Conservation (phyloP, 2,113 vertebrate species). For the Acrocephalus kingi region DNA sequence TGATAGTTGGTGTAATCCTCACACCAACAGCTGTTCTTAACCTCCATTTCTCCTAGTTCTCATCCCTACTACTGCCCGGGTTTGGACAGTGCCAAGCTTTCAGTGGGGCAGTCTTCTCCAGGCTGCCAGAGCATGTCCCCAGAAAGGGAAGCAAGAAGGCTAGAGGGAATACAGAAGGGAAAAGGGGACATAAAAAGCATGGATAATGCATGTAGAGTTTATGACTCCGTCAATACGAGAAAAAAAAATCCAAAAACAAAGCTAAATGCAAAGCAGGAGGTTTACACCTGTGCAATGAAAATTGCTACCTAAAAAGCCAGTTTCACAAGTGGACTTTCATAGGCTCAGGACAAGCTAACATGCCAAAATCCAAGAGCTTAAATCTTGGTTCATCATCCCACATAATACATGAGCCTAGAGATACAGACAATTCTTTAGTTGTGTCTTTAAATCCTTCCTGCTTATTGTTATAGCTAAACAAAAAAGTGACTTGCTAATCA, state of each 20-base stretch:
- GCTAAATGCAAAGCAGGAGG: rapidly evolving
- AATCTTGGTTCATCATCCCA: background rate
- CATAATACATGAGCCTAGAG: background rate
- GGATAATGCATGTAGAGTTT: background rate
- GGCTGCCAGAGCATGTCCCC: background rate
- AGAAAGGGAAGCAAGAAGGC: background rate
- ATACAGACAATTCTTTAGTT: background rate
- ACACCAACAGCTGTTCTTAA: background rate
- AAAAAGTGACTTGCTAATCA: background rate
- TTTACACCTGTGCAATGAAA: background rate
- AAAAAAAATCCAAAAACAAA: background rate
- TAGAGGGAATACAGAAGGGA: background rate
- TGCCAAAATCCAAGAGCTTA: background rate
- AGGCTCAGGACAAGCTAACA: background rate
- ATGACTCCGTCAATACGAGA: background rate
- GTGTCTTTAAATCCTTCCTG: background rate
- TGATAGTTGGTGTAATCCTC: background rate
- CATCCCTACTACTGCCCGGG: background rate
- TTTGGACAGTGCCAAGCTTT: background rate
- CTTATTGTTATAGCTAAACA: background rate
- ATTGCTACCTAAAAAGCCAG: background rate
- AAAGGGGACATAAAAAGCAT: background rate
- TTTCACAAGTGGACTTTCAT: background rate
- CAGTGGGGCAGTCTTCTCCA: background rate
- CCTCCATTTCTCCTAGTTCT: background rate